Conservation (phyloP, 2,113 vertebrate species). For the Brachypteracias leptosomus region DNA sequence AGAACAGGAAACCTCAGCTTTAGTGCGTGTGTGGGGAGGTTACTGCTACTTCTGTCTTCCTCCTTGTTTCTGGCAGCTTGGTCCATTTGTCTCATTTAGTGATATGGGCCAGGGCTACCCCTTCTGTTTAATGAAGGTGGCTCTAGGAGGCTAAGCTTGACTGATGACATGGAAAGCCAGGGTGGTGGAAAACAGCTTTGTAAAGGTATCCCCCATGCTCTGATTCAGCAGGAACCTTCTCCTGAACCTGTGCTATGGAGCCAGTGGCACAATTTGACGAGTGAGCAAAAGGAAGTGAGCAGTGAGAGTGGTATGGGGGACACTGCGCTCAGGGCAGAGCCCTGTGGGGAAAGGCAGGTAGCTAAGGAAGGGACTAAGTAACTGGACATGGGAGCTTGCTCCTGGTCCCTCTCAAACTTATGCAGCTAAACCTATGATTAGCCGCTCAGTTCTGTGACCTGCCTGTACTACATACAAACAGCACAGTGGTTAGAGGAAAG, state of each 20-base stretch:
- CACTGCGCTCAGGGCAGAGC: neutral
- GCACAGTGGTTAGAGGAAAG: neutral
- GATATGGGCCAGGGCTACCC: neutral
- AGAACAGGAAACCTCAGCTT: neutral
- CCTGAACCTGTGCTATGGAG: neutral
- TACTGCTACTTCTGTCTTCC: neutral
- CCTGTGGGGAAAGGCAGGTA: neutral
- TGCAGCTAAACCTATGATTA: neutral
- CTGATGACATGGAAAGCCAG: neutral
- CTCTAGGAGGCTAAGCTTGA: neutral
- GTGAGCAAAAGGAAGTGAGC: neutral
- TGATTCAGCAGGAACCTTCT: neutral
- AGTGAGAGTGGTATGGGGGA: neutral
- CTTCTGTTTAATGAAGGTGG: neutral
- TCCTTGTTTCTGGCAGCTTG: neutral
- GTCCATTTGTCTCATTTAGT: neutral
- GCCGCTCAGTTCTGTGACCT: neutral
- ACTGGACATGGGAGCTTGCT: neutral
- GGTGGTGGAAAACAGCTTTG: neutral
- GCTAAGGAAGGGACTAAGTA: neutral
- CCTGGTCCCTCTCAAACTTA: neutral
- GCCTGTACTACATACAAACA: neutral
- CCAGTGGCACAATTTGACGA: neutral
- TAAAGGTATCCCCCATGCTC: neutral
- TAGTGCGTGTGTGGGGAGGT: accelerated